Base-by-base conservation (phyloP, 2,888 invertebrate species). In the Phalangium opilio region DNA sequence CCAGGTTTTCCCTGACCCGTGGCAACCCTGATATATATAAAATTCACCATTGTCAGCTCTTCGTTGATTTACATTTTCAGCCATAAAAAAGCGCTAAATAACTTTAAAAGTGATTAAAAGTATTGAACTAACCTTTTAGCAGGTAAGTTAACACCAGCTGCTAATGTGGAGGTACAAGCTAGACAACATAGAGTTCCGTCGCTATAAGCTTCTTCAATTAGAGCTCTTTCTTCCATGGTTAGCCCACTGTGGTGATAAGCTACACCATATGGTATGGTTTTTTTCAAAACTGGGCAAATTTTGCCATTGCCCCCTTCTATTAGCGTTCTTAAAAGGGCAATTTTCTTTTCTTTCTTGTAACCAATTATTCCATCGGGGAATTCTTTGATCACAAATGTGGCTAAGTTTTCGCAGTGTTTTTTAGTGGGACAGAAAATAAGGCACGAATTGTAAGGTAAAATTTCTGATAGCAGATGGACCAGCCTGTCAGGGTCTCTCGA, bases 61-160 rank as follows among this genome's bases (percentile, higher is more conserved):
- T n/a, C n/a, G n/a, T n/a, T n/a, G n/a, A n/a, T n/a, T n/a, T n/a
- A n/a, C n/a, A n/a, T n/a, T n/a, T n/a, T n/a, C n/a, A n/a, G n/a
- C n/a, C 8, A 42, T 36, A 45, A 44, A 17, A 15, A 21, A 41
- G 39, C 32, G 35, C 18, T 10, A 45, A 12, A n/a, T 39, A 7
- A 20, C 8, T 27, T 27, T 27, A 27, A 27, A 27, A 27, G 27
- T 27, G 8, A 27, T 8, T 8, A 27, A n/a, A 27, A 27, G 27
- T 27, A 27, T 27, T 27, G 5, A 27, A 27, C n/a, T n/a, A 8
- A 36, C 61, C 91, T 75, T 67, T 78, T 77, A 1, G 93, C 93
- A 12, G 95, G 95, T 56, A 96, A 73, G 74, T 96, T 96, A 21
- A 96, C 90, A 3, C 95, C 95, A 18, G 95, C 93, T n/a, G 95